Evolutionary conservation across 2,888 invertebrate species (phyloP).

Genomic region (Ferdinandea cuprea): DNA sequence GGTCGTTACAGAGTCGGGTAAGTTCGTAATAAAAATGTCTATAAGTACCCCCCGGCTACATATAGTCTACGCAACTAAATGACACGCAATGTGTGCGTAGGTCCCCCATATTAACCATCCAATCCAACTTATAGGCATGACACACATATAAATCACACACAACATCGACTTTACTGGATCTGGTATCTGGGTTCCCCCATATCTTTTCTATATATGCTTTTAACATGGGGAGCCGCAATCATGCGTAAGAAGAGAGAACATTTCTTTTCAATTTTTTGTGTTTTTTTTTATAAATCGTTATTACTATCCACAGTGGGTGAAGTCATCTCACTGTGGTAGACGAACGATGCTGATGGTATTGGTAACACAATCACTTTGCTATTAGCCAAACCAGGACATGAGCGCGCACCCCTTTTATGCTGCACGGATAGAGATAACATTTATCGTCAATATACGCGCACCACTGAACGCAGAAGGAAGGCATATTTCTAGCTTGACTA

Average conservation of each 20-base stretch:
- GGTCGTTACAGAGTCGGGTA: too few species aligned
- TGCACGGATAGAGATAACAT: conserved; percentile 71
- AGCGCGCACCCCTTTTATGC: conserved; percentile 57
- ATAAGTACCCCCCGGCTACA: conserved; percentile 6
- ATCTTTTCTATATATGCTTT: neutral
- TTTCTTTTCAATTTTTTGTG: conserved; percentile 51
- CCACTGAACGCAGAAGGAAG: conserved; percentile 51
- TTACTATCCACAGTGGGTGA: conserved; percentile 42
- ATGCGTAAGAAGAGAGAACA: conserved; percentile 63
- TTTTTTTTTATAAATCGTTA: conserved; percentile 35
- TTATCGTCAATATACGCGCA: conserved; percentile 66
- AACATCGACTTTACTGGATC: conserved; percentile 44
- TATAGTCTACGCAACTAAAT: conserved; percentile 36
- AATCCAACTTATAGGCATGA: conserved; percentile 24
- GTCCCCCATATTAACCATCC: conserved; percentile 1
- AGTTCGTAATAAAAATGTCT: conserved; percentile 17
- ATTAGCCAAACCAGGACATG: conserved; percentile 17
- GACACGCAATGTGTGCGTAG: conserved; percentile 55
- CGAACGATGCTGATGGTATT: conserved; percentile 3
- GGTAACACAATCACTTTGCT: conserved; percentile 43
- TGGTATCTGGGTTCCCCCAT: conserved; percentile 4
- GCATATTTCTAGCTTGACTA: conserved; percentile 52
- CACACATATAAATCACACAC: conserved; percentile 46
- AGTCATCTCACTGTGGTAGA: conserved; percentile 2
- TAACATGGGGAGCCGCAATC: conserved; percentile 42